These are phyloP conservation scores for Nesidiocoris tenuis DNA, from an alignment of 2,888 invertebrate genomes.

Conservation along the genomic window DNA sequence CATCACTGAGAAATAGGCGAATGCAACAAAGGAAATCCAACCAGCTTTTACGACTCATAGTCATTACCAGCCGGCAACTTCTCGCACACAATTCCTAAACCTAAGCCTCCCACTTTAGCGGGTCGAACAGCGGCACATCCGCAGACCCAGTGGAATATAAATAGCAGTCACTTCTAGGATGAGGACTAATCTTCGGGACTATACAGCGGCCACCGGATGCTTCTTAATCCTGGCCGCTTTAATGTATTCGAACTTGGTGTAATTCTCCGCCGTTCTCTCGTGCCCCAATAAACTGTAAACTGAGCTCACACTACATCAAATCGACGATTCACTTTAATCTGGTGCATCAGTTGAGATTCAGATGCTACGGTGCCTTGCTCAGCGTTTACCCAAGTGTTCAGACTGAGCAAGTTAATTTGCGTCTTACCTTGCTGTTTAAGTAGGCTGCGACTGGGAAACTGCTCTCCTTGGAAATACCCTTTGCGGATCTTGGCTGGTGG, in stretches of 20 bases:
- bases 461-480: too few species aligned
- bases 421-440: too few species aligned
- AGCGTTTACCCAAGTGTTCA: neutral
- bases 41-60: too few species aligned
- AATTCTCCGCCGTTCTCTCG: neutral
- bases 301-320: neutral
- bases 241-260: slow-evolving; percentile 20
- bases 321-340: neutral
- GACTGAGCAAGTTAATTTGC: too few species aligned
- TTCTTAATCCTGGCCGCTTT: slow-evolving; percentile 14
- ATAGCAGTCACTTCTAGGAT: slow-evolving; percentile 27
- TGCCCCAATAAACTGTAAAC: neutral
- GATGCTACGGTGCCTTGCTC: neutral
- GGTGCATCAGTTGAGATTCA: neutral
- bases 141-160: slow-evolving; percentile 24
- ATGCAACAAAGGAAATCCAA: neutral
- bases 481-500: too few species aligned
- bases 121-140: neutral
- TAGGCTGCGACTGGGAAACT: too few species aligned
- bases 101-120: neutral
- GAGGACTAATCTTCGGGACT: slow-evolving; percentile 19
- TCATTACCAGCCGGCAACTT: neutral
- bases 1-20: neutral
- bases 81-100: neutral
- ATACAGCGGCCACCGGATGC: neutral